Conservation (phyloP, 2,113 vertebrate genomes). For the Tachysurus fulvidraco region DNA sequence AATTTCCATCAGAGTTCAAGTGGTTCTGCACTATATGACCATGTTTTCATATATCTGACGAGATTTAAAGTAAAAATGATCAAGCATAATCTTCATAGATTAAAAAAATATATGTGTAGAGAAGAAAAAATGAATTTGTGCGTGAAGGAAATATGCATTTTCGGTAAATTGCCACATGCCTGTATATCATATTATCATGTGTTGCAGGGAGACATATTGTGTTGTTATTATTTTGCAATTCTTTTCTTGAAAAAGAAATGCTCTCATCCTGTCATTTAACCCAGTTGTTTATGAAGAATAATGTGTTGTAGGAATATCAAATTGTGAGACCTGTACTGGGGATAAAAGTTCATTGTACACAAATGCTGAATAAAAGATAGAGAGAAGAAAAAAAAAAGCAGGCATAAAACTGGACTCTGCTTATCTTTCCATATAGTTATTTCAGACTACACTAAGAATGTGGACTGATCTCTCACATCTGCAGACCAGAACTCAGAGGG, state of each 20-base stretch:
- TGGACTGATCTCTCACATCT: slow-evolving; percentile 18
- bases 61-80: not conserved
- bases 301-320: slow-evolving; percentile 19
- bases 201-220: slow-evolving; percentile 14
- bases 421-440: slow-evolving; percentile 13
- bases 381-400: not conserved
- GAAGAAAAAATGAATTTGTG: not conserved
- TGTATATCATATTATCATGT: slow-evolving; percentile 14
- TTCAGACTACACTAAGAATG: slow-evolving; percentile 13
- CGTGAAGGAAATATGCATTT: slow-evolving; percentile 4
- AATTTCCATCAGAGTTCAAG: not conserved
- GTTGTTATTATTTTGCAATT: slow-evolving; percentile 31
- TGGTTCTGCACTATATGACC: not conserved
- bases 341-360: not conserved
- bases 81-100: not conserved
- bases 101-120: not conserved
- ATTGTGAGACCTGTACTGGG: slow-evolving; percentile 3
- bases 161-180: not conserved
- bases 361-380: not conserved
- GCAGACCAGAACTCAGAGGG: slow-evolving; percentile 9
- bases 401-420: not conserved
- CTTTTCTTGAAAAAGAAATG: slow-evolving; percentile 1
- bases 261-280: slow-evolving; percentile 23
- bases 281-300: slow-evolving; percentile 9
- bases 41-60: not conserved